Evolutionary conservation across 2,797 vertebrate species (phyloP).

Genomic region (Dromococcyx pavoninus): DNA sequence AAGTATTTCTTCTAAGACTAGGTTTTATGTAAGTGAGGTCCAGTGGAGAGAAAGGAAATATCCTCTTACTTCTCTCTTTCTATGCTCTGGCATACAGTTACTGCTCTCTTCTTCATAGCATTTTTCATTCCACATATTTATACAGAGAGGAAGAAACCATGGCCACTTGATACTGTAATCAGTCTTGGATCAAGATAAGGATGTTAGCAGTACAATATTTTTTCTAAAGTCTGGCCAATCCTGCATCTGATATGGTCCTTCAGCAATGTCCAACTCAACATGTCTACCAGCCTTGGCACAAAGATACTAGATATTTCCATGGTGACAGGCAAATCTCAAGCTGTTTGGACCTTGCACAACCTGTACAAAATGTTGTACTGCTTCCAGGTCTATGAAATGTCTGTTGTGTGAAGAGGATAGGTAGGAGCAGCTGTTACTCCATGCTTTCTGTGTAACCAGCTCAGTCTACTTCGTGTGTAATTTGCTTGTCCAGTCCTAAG

Average conservation of each 20-base stretch:
- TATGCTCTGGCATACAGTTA: background rate
- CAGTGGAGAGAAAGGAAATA: background rate
- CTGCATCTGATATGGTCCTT: background rate
- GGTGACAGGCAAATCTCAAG: background rate
- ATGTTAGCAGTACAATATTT: background rate
- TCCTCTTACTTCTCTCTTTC: background rate
- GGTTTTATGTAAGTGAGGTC: background rate
- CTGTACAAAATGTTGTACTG: background rate
- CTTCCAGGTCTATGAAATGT: background rate
- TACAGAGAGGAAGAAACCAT: background rate
- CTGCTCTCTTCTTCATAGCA: background rate
- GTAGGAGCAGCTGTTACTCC: background rate
- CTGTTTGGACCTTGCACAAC: background rate
- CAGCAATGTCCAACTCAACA: background rate
- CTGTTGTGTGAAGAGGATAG: background rate
- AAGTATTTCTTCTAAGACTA: background rate
- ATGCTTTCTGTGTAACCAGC: background rate
- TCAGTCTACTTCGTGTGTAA: background rate
- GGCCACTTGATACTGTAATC: background rate
- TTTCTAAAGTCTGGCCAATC: background rate
- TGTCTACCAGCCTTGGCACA: background rate
- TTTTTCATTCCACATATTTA: background rate
- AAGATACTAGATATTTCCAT: background rate
- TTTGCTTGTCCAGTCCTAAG: background rate
- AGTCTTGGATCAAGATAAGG: background rate